Evolutionary conservation across 2,113 vertebrate species (phyloP).

Genomic region (Anser cygnoides): DNA sequence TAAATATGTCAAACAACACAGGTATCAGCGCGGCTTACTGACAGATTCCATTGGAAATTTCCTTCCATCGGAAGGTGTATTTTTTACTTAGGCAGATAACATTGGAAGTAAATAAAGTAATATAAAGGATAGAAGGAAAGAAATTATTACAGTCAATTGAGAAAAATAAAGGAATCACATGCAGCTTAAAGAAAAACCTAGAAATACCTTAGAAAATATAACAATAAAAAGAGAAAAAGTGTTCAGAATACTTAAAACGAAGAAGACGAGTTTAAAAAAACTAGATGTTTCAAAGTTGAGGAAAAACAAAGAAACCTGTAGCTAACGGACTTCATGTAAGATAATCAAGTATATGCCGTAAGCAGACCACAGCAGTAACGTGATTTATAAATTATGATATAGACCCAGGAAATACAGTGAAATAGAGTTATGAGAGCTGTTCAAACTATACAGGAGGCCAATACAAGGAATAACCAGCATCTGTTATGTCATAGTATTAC

Average conservation of each 20-base stretch:
- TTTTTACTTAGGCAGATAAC: background rate
- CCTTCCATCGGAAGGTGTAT: background rate
- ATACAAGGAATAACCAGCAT: background rate
- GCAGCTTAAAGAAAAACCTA: background rate
- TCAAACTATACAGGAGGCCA: background rate
- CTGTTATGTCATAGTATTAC: background rate
- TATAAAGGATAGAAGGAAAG: background rate
- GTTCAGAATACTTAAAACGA: background rate
- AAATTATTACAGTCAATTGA: background rate
- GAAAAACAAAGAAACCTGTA: background rate
- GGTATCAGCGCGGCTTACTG: background rate
- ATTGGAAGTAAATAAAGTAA: background rate
- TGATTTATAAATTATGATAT: background rate
- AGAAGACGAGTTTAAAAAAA: background rate
- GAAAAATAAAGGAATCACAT: conserved; percentile 6
- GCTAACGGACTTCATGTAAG: background rate
- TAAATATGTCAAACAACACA: background rate
- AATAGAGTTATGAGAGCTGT: background rate
- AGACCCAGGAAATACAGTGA: background rate
- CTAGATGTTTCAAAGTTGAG: background rate
- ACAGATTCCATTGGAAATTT: background rate
- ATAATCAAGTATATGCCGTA: background rate
- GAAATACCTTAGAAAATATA: background rate
- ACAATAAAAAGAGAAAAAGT: background rate
- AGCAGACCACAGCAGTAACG: background rate